Evolutionary conservation across 2,888 invertebrate species (phyloP), one percentile per base, ranked within the genome.

Genomic region (Volucella bombylans): DNA sequence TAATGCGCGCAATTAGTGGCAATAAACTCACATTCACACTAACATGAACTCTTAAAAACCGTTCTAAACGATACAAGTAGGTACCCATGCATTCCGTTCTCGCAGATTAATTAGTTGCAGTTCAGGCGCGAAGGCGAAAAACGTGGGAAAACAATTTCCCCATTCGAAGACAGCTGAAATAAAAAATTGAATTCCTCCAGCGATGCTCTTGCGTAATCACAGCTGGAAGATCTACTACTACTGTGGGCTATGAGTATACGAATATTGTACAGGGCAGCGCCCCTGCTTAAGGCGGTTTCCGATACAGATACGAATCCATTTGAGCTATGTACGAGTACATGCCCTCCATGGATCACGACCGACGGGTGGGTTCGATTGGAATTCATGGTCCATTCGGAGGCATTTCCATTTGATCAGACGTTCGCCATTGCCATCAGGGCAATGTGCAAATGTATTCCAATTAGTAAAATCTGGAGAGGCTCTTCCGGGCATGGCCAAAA

Each of bases 81-180:
- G 18, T 18, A 31, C 69, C 55, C 55, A 18, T 45, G 23, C 73
- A 80, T 80, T 80, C 83, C 83, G 73, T 74, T 83, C 69, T 62
- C 52, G 76, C 41, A 71, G 81, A 85, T 85, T 85, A 85, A 85
- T 85, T 85, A 85, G 81, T 81, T 76, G 68, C 85, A 81, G 76
- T 85, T 71, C 71, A 62, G 72, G 72, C 54, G 61, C 76, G 72
- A 81, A 81, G 85, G 81, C 83, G 81, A 81, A 80, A 76, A 85
- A 81, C 85, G 85, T 85, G 85, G 85, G 85, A 85, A 85, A 81
- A 85, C 81, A 67, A 77, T 81, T 72, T 62, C 43, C 49, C 74
- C 76, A 61, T 43, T 31, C 31, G 31, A 31, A 31, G 50, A 38
- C 50, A 31, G 52, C 65, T 45, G 52, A 72, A 81, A 85, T 65